Conservation (phyloP, 2,888 invertebrate species). For the Limnephilus marmoratus region DNA sequence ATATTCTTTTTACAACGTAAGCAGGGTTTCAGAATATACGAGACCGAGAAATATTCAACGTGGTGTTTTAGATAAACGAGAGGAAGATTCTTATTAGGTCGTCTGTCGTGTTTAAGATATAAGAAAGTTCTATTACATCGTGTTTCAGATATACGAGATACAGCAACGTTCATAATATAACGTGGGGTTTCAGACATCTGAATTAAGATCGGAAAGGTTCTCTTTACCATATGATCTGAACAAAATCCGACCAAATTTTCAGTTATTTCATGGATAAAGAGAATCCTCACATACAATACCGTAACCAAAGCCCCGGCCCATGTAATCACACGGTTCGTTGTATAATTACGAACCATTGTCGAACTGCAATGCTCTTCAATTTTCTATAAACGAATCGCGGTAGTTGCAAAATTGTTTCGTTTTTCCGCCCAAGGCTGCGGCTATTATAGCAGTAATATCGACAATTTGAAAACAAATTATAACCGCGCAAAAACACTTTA, state of each 20-base stretch:
- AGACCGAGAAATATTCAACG: too few species aligned
- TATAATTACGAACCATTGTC: slow-evolving; percentile 18
- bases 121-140: too few species aligned
- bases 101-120: too few species aligned
- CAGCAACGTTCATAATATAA: background rate
- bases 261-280: background rate
- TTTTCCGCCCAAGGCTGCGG: background rate
- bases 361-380: slow-evolving; percentile 7
- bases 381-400: slow-evolving; percentile 15
- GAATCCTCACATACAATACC: background rate
- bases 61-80: too few species aligned
- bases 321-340: slow-evolving; percentile 4
- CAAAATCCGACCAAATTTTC: background rate
- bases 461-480: background rate
- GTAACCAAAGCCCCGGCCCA: background rate
- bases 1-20: too few species aligned
- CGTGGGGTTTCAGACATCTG: background rate
- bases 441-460: background rate
- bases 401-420: background rate
- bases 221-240: background rate
- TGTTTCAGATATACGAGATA: background rate
- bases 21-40: too few species aligned
- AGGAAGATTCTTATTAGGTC: too few species aligned
- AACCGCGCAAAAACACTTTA: background rate
- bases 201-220: background rate